Evolutionary conservation across 2,888 invertebrate species (phyloP).

Genomic region (Chouioia cunea): DNA sequence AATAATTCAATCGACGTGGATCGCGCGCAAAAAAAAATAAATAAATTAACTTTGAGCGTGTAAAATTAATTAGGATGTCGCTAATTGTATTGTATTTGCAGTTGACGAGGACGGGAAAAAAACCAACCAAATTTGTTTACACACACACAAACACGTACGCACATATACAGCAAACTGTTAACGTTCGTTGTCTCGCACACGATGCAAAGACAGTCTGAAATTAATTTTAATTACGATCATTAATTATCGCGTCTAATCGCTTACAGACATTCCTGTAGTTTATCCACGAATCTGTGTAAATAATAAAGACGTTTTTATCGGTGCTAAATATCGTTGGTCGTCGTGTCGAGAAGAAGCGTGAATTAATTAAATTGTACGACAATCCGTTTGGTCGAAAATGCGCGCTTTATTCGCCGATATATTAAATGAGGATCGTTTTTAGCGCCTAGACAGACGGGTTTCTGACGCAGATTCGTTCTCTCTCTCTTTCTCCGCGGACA

Average conservation of each 20-base stretch:
- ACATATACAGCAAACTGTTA: not conserved
- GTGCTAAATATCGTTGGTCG: no score
- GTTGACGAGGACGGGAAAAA: conserved; percentile 19
- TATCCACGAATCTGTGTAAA: conserved; percentile 23
- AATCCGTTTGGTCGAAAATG: not conserved
- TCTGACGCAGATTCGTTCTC: conserved; percentile 17
- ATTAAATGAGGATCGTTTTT: conserved; percentile 8
- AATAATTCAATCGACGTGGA: no score
- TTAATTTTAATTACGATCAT: conserved; percentile 36
- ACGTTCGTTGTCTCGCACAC: not conserved
- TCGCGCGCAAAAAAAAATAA: no score
- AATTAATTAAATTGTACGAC: conserved; percentile 30
- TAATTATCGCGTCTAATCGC: conserved; percentile 4
- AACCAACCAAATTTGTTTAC: conserved; percentile 27
- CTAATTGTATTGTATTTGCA: conserved; percentile 27
- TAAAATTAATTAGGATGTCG: no score
- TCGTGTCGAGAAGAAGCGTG: conserved; percentile 15
- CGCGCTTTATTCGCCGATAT: not conserved
- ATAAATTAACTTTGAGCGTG: no score
- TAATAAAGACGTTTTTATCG: conserved; percentile 40
- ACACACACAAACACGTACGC: not conserved
- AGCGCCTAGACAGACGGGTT: conserved; percentile 5
- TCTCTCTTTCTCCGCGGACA: no score
- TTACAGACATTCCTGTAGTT: not conserved
- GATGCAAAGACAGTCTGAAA: not conserved